Evolutionary conservation across 1,140 invertebrate genomes (phyloP), one percentile per base, ranked within the genome.

Genomic region (Andrena cerasifolii): DNA sequence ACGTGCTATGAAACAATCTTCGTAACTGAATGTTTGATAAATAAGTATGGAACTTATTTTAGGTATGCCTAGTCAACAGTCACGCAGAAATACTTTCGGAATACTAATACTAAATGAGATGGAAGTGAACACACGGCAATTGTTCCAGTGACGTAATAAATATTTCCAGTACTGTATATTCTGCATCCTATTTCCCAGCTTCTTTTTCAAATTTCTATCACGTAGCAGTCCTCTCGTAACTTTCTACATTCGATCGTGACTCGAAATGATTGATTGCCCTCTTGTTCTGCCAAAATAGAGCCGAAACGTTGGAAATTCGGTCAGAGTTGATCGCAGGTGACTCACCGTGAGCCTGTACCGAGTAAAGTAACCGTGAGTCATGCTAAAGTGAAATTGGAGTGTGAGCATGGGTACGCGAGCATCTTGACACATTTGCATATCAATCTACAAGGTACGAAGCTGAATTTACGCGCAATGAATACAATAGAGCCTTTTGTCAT

Each of bases 341-440:
- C 54, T 83, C 61, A 45, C 40, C 26, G 51, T 2, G 71, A 75
- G 47, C 45, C 45, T 56, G 33, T 78, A 62, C 62, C 26, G 73
- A 67, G 75, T 82, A 36, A 74, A 26, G 36, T 58, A 70, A 73
- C 54, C 59, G 49, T 45, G 78, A 58, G 47, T 76, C 65, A 75
- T 21, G 47, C n/a, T 18, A 26, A 54, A 72, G 58, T 65, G 70
- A 83, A 74, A 83, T 74, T 59, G 47, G 18, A 77, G 54, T 36
- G 45, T 28, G 67, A 65, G 65, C 16, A n/a, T 31, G 12, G 53
- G 21, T 49, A 56, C 26, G 28, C 16, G 51, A 12, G 45, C 47
- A 45, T 77, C 66, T 66, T 54, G 40, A 36, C 51, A 61, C 58
- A 74, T 79, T 82, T 83, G 59, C 80, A 74, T 83, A 70, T 83